These are phyloP conservation scores for Luidia sarsii DNA, from an alignment of 53 echinoderm and acorn worm genomes.

Conservation along the genomic window DNA sequence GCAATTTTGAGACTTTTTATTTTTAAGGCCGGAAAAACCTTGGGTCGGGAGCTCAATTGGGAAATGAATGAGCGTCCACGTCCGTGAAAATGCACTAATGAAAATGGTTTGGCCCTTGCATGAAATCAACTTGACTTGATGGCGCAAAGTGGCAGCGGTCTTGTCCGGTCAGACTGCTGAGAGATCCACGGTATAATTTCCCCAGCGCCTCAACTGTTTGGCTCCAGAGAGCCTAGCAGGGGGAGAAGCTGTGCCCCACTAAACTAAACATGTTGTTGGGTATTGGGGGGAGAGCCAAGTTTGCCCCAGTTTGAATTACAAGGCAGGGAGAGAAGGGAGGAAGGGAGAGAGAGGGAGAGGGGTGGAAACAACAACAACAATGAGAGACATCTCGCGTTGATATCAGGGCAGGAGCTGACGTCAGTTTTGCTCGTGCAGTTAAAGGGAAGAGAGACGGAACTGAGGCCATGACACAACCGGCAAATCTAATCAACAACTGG, in stretches of 20 bases:
- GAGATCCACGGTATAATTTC: slow-evolving; percentile 8
- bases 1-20: too few relatives aligned
- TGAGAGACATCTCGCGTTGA: too few relatives aligned
- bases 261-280: slow-evolving; percentile 8
- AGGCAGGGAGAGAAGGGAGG: background rate
- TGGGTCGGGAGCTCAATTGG: too few relatives aligned
- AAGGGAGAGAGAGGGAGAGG: background rate
- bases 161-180: too few relatives aligned
- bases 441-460: background rate
- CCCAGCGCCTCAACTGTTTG: slow-evolving; percentile 6
- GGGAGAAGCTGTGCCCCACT: background rate
- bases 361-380: background rate
- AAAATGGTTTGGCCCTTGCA: too few relatives aligned
- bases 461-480: background rate
- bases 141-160: too few relatives aligned
- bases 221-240: slow-evolving; percentile 5
- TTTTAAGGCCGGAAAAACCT: too few relatives aligned
- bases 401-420: background rate
- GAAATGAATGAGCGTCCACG: too few relatives aligned
- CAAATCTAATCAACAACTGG: slow-evolving; percentile 4
- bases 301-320: background rate
- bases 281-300: background rate
- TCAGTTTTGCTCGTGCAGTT: background rate
- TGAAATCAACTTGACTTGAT: too few relatives aligned
- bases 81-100: too few relatives aligned